Conservation (phyloP, 2,888 invertebrate genomes). For the Cremastobaeus sp. region DNA sequence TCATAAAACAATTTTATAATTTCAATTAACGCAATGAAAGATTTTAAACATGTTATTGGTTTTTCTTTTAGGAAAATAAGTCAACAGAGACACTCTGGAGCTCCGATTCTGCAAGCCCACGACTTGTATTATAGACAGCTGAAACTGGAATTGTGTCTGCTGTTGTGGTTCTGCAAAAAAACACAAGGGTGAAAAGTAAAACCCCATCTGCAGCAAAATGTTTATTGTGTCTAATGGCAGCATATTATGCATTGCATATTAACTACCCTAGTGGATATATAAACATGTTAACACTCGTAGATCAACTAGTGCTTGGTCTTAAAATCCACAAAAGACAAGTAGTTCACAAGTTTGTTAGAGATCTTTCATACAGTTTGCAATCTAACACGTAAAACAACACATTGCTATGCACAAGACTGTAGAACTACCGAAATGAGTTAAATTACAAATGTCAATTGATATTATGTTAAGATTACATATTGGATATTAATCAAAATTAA, state of each 20-base stretch:
- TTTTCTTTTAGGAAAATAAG: too few relatives aligned
- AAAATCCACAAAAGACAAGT: constrained; percentile 11
- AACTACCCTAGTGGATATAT: constrained; percentile 6
- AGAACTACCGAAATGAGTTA: too few relatives aligned
- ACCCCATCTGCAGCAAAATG: neutral
- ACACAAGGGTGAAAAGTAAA: neutral
- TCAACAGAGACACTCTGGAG: too few relatives aligned
- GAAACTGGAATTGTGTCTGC: neutral
- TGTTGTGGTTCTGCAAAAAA: too few relatives aligned
- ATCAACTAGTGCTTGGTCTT: constrained; percentile 3
- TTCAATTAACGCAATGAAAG: too few relatives aligned
- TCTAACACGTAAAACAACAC: neutral
- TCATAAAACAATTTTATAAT: too few relatives aligned
- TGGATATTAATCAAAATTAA: too few relatives aligned
- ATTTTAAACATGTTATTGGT: too few relatives aligned
- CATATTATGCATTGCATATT: constrained; percentile 21
- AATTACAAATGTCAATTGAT: too few relatives aligned
- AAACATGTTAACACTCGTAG: neutral
- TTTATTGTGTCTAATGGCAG: constrained; percentile 1
- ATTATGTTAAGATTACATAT: too few relatives aligned
- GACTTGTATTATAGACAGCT: neutral
- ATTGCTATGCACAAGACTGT: too few relatives aligned
- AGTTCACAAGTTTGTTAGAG: constrained; percentile 18
- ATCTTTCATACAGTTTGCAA: neutral
- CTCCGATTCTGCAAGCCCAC: too few relatives aligned